Conservation (phyloP, 2,888 invertebrate species). For the Ormyrus thymus region DNA sequence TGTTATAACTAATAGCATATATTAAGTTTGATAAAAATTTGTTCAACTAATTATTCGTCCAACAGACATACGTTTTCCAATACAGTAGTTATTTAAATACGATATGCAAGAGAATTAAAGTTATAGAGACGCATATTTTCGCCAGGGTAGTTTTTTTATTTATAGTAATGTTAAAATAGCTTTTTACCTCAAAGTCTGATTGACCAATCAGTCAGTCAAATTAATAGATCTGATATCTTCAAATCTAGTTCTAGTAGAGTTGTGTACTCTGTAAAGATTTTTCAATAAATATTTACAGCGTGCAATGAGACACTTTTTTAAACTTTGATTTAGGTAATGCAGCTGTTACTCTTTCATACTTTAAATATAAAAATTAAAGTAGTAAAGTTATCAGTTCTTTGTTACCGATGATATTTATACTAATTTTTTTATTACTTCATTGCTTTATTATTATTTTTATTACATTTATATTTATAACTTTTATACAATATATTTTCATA, state of each 20-base stretch:
- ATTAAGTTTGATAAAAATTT: constrained; percentile 28
- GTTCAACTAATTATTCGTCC: constrained; percentile 4
- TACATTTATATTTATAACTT: constrained; percentile 23
- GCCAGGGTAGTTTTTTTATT: constrained; percentile 39
- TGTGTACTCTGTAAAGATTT: constrained; percentile 21
- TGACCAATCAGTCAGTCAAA: neutral
- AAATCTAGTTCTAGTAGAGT: constrained; percentile 28
- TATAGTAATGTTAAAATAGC: constrained; percentile 1
- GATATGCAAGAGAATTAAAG: constrained; percentile 25
- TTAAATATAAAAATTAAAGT: constrained; percentile 35
- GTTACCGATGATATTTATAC: constrained; percentile 36
- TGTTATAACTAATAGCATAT: constrained; percentile 11
- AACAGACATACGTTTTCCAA: constrained; percentile 34
- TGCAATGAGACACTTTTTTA: constrained; percentile 24
- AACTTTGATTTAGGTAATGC: constrained; percentile 29
- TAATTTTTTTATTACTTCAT: constrained; percentile 32
- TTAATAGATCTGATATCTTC: constrained; percentile 2
- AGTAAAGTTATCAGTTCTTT: constrained; percentile 26
- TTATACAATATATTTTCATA: constrained; percentile 32
- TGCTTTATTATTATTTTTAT: constrained; percentile 19
- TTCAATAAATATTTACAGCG: constrained; percentile 23
- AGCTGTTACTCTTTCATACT: constrained; percentile 46
- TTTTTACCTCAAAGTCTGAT: neutral
- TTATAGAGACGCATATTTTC: constrained; percentile 26
- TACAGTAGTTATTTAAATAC: constrained; percentile 21